Base-by-base conservation (phyloP, 2,797 vertebrate species). In the Heteromormyrus szaboi region DNA sequence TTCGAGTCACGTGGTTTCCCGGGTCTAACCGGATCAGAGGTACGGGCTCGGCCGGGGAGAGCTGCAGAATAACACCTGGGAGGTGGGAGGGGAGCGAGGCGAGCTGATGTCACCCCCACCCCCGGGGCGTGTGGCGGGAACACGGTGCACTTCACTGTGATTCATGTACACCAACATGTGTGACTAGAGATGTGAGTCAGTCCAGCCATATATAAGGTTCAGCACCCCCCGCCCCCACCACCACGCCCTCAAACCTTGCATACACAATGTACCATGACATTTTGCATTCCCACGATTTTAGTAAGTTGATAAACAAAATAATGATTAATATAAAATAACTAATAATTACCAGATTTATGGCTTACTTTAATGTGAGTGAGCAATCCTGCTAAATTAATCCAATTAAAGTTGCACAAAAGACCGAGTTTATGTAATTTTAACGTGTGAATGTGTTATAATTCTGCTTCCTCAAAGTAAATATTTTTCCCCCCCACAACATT, bases 121-220 rank as follows among this genome's bases (percentile, higher is more conserved):
- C 76, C 84, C 48, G n/a, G 51, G 84, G 50, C 84, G 6, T 85
- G 48, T 85, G 84, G 46, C 51, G 51, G 84, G 84, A 54, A 85
- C 84, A 85, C 84, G 29, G 84, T 85, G 84, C 50, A 85, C 84
- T 85, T 85, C 48, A 54, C 84, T 14, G 84, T 85, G 84, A 85
- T 51, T 85, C 84, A 85, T 85, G 84, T 54, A 51, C 84, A 85
- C 84, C 84, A 85, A 53, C 51, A 85, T 85, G 84, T 85, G 84
- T 85, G 51, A 85, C 11, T 85, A 6, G 48, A 85, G 11, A 81
- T 50, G 84, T 85, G 84, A 85, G 84, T 85, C 84, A 85, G 22
- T 53, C 25, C 84, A 85, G 12, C 84, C 51, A 51, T 53, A 54
- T 53, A 53, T 51, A 53, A 53, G 84, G 84, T 53, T 85, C 25